These are phyloP conservation scores for Chiloscyllium plagiosum DNA, from an alignment of 2,113 vertebrate species.

Conservation along the genomic window DNA sequence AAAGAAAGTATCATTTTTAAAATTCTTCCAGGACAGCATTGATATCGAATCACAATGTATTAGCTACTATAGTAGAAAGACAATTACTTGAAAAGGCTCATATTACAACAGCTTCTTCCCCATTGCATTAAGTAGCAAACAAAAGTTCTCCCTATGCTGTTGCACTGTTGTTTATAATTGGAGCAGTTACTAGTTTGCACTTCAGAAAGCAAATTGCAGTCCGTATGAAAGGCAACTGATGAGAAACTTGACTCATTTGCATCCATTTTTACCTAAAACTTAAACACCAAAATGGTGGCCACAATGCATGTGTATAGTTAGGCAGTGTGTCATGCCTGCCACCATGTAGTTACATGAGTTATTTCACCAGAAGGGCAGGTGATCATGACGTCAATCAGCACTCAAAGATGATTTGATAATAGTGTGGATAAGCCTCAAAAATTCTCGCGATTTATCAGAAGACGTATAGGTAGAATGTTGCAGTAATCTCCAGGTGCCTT, in stretches of 20 bases:
- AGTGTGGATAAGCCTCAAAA: not conserved
- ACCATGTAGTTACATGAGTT: not conserved
- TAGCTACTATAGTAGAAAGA: constrained; percentile 40
- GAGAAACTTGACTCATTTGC: not conserved
- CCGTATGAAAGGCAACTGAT: constrained; percentile 41
- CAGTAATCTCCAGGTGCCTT: not conserved
- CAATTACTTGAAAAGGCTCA: constrained; percentile 44
- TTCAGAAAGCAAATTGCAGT: constrained; percentile 49
- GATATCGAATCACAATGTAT: constrained; percentile 40
- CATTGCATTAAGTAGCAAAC: constrained; percentile 46
- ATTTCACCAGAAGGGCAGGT: not conserved
- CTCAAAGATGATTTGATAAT: not conserved
- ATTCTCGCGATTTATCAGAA: not conserved
- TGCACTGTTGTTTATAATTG: constrained; percentile 45
- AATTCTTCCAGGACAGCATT: not conserved
- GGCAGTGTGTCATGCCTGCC: not conserved
- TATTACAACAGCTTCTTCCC: constrained; percentile 42
- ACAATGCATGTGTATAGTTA: not conserved
- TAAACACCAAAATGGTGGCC: not conserved
- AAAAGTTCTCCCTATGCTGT: constrained; percentile 45
- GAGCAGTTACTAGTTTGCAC: constrained; percentile 47
- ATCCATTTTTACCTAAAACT: not conserved
- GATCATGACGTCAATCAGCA: not conserved
- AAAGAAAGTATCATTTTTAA: not conserved
- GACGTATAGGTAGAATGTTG: not conserved